Percentiles rank a stretch among this genome's conserved stretches.
phyloP scores from a whole-genome alignment of 2,797 vertebrate genomes.

The Falco rusticolus region DNA sequence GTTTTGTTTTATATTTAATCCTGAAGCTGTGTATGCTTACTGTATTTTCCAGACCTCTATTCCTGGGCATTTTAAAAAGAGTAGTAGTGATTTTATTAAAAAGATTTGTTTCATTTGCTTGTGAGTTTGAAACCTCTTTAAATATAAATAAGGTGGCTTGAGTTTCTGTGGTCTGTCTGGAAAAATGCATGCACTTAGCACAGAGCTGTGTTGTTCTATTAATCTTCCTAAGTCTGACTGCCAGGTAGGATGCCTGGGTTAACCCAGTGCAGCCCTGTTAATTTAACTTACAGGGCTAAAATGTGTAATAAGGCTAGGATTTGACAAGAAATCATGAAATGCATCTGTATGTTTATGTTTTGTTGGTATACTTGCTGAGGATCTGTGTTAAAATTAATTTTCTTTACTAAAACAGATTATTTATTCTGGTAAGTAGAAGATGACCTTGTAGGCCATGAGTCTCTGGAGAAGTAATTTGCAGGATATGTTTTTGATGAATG shows the following conservation, averaged over 20 bases:
- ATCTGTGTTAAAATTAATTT: neutral
- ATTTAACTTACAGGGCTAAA: neutral
- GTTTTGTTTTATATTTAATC: neutral
- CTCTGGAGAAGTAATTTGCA: neutral
- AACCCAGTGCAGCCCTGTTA: neutral
- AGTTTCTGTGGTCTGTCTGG: neutral
- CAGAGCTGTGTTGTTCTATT: neutral
- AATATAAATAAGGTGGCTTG: neutral
- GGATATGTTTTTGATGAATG: neutral
- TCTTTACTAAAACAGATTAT: neutral
- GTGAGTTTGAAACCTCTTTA: neutral
- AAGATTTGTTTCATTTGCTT: neutral
- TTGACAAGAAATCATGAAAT: neutral
- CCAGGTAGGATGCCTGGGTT: neutral
- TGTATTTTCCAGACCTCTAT: neutral
- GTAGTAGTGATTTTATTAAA: neutral
- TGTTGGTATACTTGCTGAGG: neutral
- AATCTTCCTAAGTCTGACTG: neutral
- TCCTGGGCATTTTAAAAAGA: neutral
- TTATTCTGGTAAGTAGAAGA: neutral
- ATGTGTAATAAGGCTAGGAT: neutral
- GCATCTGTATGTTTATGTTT: neutral
- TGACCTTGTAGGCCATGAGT: neutral
- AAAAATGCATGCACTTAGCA: neutral
- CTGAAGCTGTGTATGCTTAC: fast-evolving